These are phyloP conservation scores for Enteromius treurensis DNA, from an alignment of 2,797 vertebrate species.

Conservation along the genomic window DNA sequence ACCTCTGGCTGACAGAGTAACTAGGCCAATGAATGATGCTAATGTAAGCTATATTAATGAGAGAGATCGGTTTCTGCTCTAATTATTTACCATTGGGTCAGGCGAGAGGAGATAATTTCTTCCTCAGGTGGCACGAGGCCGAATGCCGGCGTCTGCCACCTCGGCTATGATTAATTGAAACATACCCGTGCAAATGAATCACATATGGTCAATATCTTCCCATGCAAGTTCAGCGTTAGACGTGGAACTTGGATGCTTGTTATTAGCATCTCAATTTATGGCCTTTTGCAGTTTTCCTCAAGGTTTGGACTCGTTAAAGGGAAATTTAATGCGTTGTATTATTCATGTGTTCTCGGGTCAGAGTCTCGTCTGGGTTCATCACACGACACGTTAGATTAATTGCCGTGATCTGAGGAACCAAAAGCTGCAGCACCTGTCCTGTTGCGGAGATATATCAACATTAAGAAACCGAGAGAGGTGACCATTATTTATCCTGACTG, in stretches of 20 bases:
- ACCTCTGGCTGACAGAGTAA: constrained; percentile 60
- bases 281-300: constrained; percentile 35
- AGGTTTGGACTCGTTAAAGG: constrained; percentile 50
- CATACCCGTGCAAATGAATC: constrained; percentile 62
- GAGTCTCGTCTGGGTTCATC: constrained; percentile 60
- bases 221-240: constrained; percentile 41
- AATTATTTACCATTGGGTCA: constrained; percentile 72
- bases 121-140: constrained; percentile 64
- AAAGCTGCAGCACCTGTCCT: constrained; percentile 69
- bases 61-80: constrained; percentile 72
- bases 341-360: constrained; percentile 58
- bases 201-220: constrained; percentile 64
- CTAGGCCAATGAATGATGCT: constrained; percentile 70
- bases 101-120: constrained; percentile 65
- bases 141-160: constrained; percentile 58
- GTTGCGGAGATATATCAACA: constrained; percentile 70
- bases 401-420: constrained; percentile 62
- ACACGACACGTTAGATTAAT: constrained; percentile 70
- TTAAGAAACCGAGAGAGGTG: constrained; percentile 66
- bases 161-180: constrained; percentile 68
- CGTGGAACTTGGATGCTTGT: constrained; percentile 14
- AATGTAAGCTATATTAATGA: constrained; percentile 71
- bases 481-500: constrained; percentile 68
- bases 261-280: constrained; percentile 52
- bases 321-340: constrained; percentile 62